These are phyloP conservation scores for Trypoxylon attenuatum DNA, from an alignment of 2,888 invertebrate species.

Conservation along the genomic window DNA sequence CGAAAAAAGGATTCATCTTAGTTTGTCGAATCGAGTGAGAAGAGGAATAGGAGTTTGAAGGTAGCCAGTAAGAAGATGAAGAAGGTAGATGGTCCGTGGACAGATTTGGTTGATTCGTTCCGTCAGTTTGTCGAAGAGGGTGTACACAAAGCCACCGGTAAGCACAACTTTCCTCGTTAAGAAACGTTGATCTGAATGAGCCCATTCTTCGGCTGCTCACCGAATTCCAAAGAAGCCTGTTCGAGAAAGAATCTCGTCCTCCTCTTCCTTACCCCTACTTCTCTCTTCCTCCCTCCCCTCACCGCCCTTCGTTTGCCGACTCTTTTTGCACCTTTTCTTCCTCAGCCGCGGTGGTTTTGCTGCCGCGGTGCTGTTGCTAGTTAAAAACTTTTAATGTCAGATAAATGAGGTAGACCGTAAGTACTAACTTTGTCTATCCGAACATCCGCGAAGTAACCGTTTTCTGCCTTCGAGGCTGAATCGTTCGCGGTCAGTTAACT, in stretches of 20 bases:
- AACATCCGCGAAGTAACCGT: slow-evolving; percentile 9
- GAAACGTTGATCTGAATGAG: slow-evolving; percentile 62
- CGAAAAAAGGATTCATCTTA: background rate
- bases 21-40: too few species aligned
- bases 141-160: slow-evolving; percentile 44
- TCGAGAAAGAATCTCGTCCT: slow-evolving; percentile 41
- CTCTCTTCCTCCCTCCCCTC: slow-evolving; percentile 1
- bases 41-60: background rate
- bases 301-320: slow-evolving; percentile 5
- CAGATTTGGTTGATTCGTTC: slow-evolving; percentile 36
- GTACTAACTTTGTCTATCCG: slow-evolving; percentile 45
- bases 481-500: background rate
- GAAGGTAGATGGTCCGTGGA: slow-evolving; percentile 21
- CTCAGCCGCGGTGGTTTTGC: slow-evolving; percentile 10
- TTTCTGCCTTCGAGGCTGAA: background rate
- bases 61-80: background rate
- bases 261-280: background rate
- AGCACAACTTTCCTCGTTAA: slow-evolving; percentile 68
- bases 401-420: slow-evolving; percentile 48
- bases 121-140: slow-evolving; percentile 40
- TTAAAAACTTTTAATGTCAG: slow-evolving; percentile 58
- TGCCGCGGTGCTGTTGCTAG: slow-evolving; percentile 32
- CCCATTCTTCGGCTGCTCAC: slow-evolving; percentile 49
- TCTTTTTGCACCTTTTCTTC: background rate
- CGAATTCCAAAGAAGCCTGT: slow-evolving; percentile 41